Conservation (phyloP, 37 sponge, comb jelly and placozoan genomes). For the Beroe forskalii region DNA sequence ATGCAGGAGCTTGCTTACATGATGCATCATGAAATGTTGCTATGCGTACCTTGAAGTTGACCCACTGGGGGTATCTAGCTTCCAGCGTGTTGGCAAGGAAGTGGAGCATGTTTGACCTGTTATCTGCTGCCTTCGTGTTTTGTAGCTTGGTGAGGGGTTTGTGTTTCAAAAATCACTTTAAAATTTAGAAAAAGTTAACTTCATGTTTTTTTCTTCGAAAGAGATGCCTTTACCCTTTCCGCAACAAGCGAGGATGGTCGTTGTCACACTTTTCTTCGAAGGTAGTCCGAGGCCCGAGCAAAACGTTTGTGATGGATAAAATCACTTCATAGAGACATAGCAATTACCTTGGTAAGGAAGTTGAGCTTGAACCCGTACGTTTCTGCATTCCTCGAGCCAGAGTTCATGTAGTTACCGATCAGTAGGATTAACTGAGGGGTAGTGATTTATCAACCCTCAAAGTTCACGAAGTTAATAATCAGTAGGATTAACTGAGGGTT, state of each 20-base stretch:
- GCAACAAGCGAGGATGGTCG: too few species aligned
- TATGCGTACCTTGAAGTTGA: slow-evolving; percentile 73
- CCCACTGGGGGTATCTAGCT: slow-evolving; percentile 74
- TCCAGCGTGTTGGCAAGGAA: slow-evolving; percentile 87
- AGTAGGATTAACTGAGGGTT: neutral
- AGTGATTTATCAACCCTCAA: too few species aligned
- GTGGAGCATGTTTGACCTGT: slow-evolving; percentile 90
- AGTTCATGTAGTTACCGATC: slow-evolving; percentile 98
- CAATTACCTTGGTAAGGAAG: slow-evolving; percentile 85
- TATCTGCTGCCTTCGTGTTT: slow-evolving; percentile 87
- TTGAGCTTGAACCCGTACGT: slow-evolving; percentile 90
- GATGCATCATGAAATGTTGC: too few species aligned
- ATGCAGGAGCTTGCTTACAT: too few species aligned
- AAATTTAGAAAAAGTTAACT: too few species aligned
- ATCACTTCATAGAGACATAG: neutral
- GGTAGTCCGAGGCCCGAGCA: too few species aligned
- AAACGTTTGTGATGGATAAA: too few species aligned
- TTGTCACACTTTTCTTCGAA: too few species aligned
- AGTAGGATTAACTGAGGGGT: slow-evolving; percentile 78
- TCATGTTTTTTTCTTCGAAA: neutral
- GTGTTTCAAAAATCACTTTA: neutral
- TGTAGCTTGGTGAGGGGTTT: slow-evolving; percentile 65
- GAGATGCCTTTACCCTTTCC: neutral
- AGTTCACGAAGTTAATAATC: neutral
- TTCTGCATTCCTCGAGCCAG: slow-evolving; percentile 88